Evolutionary conservation across 2,113 vertebrate genomes (phyloP).

Genomic region (Ptyas mucosa): DNA sequence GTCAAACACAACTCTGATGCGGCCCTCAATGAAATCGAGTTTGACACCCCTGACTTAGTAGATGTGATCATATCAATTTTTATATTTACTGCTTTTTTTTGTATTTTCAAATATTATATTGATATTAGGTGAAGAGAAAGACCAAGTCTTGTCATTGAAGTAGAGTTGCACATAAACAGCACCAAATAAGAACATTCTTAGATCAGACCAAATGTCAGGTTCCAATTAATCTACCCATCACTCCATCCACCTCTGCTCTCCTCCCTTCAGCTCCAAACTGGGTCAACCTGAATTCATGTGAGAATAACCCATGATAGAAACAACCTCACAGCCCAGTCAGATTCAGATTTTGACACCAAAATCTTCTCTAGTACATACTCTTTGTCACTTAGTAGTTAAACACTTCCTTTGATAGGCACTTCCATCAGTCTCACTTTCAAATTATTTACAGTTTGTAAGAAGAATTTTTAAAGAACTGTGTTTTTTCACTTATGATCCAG

Average conservation of each 20-base stretch:
- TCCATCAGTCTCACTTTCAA: background rate
- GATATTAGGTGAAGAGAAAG: background rate
- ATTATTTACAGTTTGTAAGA: background rate
- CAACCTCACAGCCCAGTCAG: too few species aligned
- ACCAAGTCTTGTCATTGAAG: background rate
- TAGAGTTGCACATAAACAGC: background rate
- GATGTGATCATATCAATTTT: background rate
- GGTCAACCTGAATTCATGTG: too few species aligned
- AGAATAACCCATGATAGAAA: too few species aligned
- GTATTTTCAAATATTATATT: background rate
- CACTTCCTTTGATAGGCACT: background rate
- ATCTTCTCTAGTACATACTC: background rate
- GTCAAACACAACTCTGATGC: too few species aligned
- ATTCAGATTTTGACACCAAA: background rate
- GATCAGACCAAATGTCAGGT: background rate
- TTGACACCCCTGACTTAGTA: background rate
- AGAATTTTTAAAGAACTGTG: background rate
- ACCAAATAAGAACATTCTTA: background rate
- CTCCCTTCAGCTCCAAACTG: too few species aligned
- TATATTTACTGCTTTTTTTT: background rate
- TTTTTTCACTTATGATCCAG: background rate
- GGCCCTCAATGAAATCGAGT: too few species aligned
- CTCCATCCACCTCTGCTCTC: too few species aligned
- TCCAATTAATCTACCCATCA: too few species aligned
- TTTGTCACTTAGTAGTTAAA: background rate